Base-by-base conservation (phyloP, 1,140 invertebrate genomes). In the Danaus plexippus region DNA sequence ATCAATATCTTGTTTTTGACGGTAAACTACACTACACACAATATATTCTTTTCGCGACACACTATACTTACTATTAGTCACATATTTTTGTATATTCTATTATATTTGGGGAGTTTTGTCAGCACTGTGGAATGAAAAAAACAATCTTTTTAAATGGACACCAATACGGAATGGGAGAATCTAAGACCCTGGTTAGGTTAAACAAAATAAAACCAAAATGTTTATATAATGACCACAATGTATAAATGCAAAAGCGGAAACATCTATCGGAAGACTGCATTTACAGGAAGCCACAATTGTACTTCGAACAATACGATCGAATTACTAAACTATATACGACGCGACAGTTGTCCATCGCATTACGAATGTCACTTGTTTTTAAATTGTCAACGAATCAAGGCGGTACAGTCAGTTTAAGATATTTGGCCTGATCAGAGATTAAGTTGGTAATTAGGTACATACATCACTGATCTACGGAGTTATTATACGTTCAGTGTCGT, bases 221-320 rank as follows among this genome's bases (percentile, higher is more conserved):
- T 62, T 63, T 53, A 67, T 54, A 69, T 57, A 60, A 57, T 57
- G 50, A 53, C 46, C 59, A 57, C 70, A 77, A 71, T 77, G 77
- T 83, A 44, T 64, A 84, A 86, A 86, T 82, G 80, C 80, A 79
- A 75, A 70, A 85, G 75, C 75, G 74, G 77, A 80, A 82, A 85
- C 73, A 87, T 72, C 79, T 87, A 87, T 83, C 84, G 84, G 84
- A 87, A 87, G 84, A 87, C 84, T 85, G 82, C 71, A 74, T 79
- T 86, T 69, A 77, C 73, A 85, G 84, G 84, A 87, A 87, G 84
- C 81, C 84, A 81, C 80, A 72, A 73, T 32, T 75, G 73, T 76
- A 77, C 69, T 70, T 72, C 75, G 76, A 80, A 84, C 77, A 78
- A 75, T 64, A 77, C 68, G 73, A 75, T 73, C 77, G 62, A 73